Evolutionary conservation across 1,140 invertebrate genomes (phyloP).

Genomic region (Arion vulgaris): DNA sequence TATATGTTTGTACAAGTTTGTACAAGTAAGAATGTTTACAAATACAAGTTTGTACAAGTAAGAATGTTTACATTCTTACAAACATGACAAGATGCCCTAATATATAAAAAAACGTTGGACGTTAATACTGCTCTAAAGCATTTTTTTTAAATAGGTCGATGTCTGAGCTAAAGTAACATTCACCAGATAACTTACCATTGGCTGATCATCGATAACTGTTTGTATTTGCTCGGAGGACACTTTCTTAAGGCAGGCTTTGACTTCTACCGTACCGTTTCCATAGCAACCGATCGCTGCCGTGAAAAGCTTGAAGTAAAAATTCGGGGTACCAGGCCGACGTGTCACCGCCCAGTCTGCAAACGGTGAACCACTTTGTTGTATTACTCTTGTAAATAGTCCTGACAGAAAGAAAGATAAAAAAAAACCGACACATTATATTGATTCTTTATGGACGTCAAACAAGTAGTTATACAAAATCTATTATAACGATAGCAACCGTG

Average conservation of each 20-base stretch:
- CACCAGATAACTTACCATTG: neutral
- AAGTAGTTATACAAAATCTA: too few species aligned
- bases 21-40: too few species aligned
- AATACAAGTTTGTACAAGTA: too few species aligned
- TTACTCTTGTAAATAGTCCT: slow-evolving; percentile 57
- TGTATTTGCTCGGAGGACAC: slow-evolving; percentile 49
- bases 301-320: slow-evolving; percentile 55
- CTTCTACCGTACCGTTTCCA: slow-evolving; percentile 45
- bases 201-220: slow-evolving; percentile 44
- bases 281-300: slow-evolving; percentile 51
- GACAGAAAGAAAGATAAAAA: neutral
- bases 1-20: too few species aligned
- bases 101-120: too few species aligned
- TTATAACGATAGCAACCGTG: too few species aligned
- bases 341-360: slow-evolving; percentile 60
- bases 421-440: too few species aligned
- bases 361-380: slow-evolving; percentile 62
- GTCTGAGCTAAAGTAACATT: neutral
- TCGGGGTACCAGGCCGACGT: slow-evolving; percentile 37
- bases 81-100: too few species aligned
- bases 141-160: too few species aligned
- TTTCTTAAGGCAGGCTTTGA: slow-evolving; percentile 56
- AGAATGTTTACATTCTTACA: too few species aligned
- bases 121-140: too few species aligned
- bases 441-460: too few species aligned